Percentiles rank a stretch among this genome's conserved stretches.
Conservation (phyloP, 1,140 invertebrate genomes). For the Samia ricini region DNA sequence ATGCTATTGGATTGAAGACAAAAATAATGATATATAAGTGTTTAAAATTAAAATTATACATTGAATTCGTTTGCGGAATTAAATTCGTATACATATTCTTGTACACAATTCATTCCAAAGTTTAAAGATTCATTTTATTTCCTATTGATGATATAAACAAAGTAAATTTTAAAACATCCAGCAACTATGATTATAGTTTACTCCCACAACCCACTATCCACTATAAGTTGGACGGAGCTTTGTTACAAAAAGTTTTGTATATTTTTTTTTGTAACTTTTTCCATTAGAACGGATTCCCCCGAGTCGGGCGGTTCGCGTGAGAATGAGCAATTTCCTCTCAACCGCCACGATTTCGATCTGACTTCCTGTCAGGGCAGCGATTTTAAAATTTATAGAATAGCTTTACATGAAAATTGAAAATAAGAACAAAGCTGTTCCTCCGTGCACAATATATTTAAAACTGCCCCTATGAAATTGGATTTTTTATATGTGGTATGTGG, state of each 20-base stretch:
- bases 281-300: conserved; percentile 63
- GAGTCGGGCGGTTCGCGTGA: conserved; percentile 63
- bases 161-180: not conserved
- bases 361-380: conserved; percentile 69
- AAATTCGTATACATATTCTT: too few relatives aligned
- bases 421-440: conserved; percentile 38
- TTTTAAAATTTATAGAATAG: conserved; percentile 73
- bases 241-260: conserved; percentile 64
- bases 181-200: not conserved
- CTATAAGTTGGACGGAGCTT: conserved; percentile 32
- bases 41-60: too few relatives aligned
- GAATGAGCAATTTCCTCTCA: conserved; percentile 73
- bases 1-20: too few relatives aligned
- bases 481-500: not conserved
- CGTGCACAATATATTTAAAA: conserved; percentile 22
- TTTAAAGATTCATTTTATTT: not conserved
- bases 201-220: conserved; percentile 1
- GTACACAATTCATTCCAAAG: too few relatives aligned
- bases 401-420: conserved; percentile 67
- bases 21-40: too few relatives aligned
- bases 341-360: conserved; percentile 71
- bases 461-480: not conserved
- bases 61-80: too few relatives aligned
- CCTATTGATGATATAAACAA: not conserved
- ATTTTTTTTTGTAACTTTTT: conserved; percentile 73